Evolutionary conservation across 1,140 invertebrate genomes (phyloP).

Genomic region (Aricia agestis): DNA sequence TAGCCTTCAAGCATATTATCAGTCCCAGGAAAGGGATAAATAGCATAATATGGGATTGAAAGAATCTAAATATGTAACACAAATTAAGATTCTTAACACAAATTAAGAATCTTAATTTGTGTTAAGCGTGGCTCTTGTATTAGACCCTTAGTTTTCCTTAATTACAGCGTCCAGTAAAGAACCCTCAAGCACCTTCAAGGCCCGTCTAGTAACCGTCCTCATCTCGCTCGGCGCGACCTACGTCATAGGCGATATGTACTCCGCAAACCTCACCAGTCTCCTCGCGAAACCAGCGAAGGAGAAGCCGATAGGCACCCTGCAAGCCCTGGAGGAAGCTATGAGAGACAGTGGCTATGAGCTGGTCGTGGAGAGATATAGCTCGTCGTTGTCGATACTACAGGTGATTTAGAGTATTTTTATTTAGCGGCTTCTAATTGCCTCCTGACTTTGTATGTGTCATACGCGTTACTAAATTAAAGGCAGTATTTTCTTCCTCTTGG

Average conservation of each 20-base stretch:
- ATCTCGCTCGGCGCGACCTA: conserved; percentile 82
- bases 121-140: too few species aligned
- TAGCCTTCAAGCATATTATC: too few species aligned
- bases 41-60: too few species aligned
- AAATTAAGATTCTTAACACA: too few species aligned
- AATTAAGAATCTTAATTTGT: too few species aligned
- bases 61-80: too few species aligned
- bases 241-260: conserved; percentile 84
- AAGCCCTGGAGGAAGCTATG: conserved; percentile 80
- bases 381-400: conserved; percentile 81
- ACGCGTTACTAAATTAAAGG: not conserved
- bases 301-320: conserved; percentile 78
- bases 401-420: conserved; percentile 49
- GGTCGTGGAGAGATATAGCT: conserved; percentile 82
- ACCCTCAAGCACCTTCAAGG: conserved; percentile 77
- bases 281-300: conserved; percentile 81
- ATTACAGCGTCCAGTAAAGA: conserved; percentile 73
- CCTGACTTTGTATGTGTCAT: too few species aligned
- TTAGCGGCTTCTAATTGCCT: too few species aligned
- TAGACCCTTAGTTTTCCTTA: too few species aligned
- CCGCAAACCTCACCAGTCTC: conserved; percentile 82
- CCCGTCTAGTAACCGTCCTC: conserved; percentile 79
- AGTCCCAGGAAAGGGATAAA: too few species aligned
- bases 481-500: too few species aligned
- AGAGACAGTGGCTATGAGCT: conserved; percentile 77